Evolutionary conservation across 1,140 invertebrate genomes (phyloP).

Genomic region (Epicauta chinensis): DNA sequence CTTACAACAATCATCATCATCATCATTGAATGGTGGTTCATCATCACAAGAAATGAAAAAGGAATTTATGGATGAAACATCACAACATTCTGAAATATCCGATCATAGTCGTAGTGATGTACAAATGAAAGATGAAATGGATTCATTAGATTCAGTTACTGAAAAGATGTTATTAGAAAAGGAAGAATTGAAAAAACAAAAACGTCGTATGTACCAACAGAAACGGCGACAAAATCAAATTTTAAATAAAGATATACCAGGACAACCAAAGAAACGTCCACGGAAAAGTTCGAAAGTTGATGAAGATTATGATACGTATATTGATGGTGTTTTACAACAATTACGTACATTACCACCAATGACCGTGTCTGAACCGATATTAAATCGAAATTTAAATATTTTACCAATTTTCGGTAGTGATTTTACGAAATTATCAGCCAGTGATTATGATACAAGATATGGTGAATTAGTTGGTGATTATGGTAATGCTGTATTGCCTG

Average conservation of each 20-base stretch:
- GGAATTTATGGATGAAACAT: constrained; percentile 53
- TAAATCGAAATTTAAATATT: constrained; percentile 74
- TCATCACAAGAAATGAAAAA: constrained; percentile 53
- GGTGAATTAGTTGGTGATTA: constrained; percentile 73
- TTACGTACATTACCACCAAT: constrained; percentile 76
- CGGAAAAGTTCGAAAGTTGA: constrained; percentile 78
- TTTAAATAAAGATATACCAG: constrained; percentile 41
- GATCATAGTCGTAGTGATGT: constrained; percentile 52
- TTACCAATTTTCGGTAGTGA: constrained; percentile 79
- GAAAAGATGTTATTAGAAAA: constrained; percentile 35
- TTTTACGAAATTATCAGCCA: constrained; percentile 62
- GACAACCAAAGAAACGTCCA: constrained; percentile 68
- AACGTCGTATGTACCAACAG: constrained; percentile 76
- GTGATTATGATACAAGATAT: constrained; percentile 61
- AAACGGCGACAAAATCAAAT: constrained; percentile 63
- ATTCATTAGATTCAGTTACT: constrained; percentile 30
- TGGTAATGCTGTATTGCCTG: constrained; percentile 64
- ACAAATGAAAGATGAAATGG: constrained; percentile 52
- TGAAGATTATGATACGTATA: constrained; percentile 87
- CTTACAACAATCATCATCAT: constrained; percentile 16
- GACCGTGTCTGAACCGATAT: constrained; percentile 78
- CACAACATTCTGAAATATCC: constrained; percentile 53
- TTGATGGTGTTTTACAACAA: constrained; percentile 81
- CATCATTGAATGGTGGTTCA: constrained; percentile 34
- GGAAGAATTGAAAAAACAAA: constrained; percentile 67